Evolutionary conservation across 2,888 invertebrate species (phyloP), one percentile per base, ranked within the genome.

Genomic region (Lochmaea crataegi): DNA sequence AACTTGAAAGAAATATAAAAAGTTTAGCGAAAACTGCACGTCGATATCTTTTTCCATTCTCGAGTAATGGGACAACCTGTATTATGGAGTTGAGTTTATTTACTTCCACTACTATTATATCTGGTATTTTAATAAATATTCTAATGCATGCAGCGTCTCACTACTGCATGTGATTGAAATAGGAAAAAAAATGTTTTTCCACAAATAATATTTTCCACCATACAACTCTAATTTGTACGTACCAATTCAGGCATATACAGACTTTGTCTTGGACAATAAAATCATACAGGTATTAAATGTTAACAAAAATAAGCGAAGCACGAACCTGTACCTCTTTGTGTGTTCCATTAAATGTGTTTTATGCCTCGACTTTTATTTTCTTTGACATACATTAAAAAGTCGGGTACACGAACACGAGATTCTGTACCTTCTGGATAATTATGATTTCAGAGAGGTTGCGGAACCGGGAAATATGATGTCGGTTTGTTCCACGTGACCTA

Each of bases 401-500:
- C 65, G 42, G 56, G 63, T 38, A 65, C 64, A 45, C 60, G 48
- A 56, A 32, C 68, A 53, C 26, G 53, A 57, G 16, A 32, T n/a
- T 60, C 32, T 60, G 60, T 14, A 57, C 14, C 12, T 60, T 60
- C 38, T 60, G 60, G 32, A 68, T 73, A 73, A 73, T 73, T 69
- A 69, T 68, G 41, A 65, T 57, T 32, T 72, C 56, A 58, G 67
- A 64, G 65, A 42, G 63, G 68, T 48, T 65, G n/a, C 48, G 22
- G 60, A 65, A 68, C 58, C 16, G 60, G 26, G 14, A 65, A 72
- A 41, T 45, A 45, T 18, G 14, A 45, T 32, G 32, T 48, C 58
- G 48, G 56, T 72, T 11, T 41, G 41, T 63, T 65, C 53, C 56
- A 42, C 42, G 60, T 67, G 72, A 72, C 72, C 72, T 67, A 67